Percentiles rank a stretch among this genome's conserved stretches.
Evolutionary conservation across 2,888 invertebrate species (phyloP).

Genomic region (Pterostichus niger): DNA sequence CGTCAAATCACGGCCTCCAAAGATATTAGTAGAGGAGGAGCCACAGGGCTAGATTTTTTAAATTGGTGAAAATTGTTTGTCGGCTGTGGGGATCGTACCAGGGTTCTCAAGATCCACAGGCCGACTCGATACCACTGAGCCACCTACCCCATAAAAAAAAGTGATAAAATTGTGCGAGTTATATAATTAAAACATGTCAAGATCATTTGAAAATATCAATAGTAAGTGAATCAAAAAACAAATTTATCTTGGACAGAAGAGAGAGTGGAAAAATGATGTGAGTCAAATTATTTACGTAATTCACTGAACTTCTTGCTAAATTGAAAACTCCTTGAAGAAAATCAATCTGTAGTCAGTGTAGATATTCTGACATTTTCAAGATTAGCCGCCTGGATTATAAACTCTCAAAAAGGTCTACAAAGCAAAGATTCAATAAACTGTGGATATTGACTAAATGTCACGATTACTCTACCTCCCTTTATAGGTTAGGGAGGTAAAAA

Average conservation of each 20-base stretch:
- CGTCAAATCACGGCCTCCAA: too few species aligned
- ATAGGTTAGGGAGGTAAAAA: slow-evolving; percentile 17
- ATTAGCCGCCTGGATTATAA: neutral
- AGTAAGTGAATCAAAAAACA: neutral
- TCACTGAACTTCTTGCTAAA: neutral
- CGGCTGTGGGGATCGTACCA: too few species aligned
- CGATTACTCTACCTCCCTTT: slow-evolving; percentile 2
- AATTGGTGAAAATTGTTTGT: too few species aligned
- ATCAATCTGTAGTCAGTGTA: neutral
- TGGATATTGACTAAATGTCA: slow-evolving; percentile 45
- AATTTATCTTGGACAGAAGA: too few species aligned
- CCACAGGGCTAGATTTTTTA: too few species aligned
- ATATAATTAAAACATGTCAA: too few species aligned
- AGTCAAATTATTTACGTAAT: neutral
- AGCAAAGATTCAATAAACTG: neutral
- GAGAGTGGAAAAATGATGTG: neutral
- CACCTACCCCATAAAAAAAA: too few species aligned
- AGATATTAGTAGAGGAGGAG: too few species aligned
- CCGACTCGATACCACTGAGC: too few species aligned
- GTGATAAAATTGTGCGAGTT: too few species aligned
- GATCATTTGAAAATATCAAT: too few species aligned
- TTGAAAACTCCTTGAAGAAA: slow-evolving; percentile 4
- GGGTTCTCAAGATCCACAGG: too few species aligned
- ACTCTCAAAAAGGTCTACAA: neutral
- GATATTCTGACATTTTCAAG: slow-evolving; percentile 30